Evolutionary conservation across 2,113 vertebrate genomes (phyloP).

Genomic region (Danio rerio): GRCz12tu NC_133198.1:24717501-24718000

Average conservation of each 20-base stretch:
- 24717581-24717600: no score
- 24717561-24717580: no score
- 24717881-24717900: conserved; percentile 32
- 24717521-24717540: not conserved
- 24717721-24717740: not conserved
- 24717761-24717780: conserved; percentile 3
- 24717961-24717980: conserved; percentile 47
- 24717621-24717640: no score
- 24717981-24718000: conserved; percentile 43
- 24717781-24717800: conserved; percentile 32
- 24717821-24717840: not conserved
- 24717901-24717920: conserved; percentile 8
- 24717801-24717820: not conserved
- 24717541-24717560: not conserved
- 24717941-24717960: conserved; percentile 49
- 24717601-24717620: no score
- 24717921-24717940: not conserved
- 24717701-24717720: conserved; percentile 7
- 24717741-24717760: not conserved
- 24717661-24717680: no score
- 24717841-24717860: conserved; percentile 42
- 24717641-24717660: no score
- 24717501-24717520: not conserved
- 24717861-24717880: conserved; percentile 56
- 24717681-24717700: no score